Evolutionary conservation across 1,140 invertebrate species (phyloP).

Genomic region (Thrips palmi): DNA sequence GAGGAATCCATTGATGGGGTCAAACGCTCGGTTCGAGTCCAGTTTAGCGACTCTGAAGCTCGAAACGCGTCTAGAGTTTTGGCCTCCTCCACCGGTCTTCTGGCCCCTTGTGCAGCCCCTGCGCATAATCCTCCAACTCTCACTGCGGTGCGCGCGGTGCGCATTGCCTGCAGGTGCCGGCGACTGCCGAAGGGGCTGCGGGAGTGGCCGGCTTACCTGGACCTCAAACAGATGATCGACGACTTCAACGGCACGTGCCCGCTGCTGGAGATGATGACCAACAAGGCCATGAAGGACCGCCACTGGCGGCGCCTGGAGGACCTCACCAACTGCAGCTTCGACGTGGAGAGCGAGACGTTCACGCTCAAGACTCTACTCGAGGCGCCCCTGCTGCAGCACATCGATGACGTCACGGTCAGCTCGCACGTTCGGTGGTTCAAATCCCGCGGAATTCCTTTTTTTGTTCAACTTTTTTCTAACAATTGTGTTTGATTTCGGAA

Average conservation of each 20-base stretch:
- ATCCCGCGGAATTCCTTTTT: no score
- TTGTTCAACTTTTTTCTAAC: slow-evolving; percentile 1
- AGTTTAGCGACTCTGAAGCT: no score
- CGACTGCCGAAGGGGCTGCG: slow-evolving; percentile 66
- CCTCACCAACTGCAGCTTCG: slow-evolving; percentile 49
- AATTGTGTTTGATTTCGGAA: slow-evolving; percentile 1
- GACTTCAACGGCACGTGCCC: slow-evolving; percentile 81
- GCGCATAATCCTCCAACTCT: no score
- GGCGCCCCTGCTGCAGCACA: slow-evolving; percentile 60
- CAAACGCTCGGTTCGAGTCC: no score
- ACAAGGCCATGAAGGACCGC: slow-evolving; percentile 73
- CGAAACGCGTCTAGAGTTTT: no score
- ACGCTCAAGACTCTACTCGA: slow-evolving; percentile 64
- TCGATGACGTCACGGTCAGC: slow-evolving; percentile 75
- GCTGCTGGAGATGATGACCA: slow-evolving; percentile 71
- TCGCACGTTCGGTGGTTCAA: no score
- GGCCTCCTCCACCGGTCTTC: no score
- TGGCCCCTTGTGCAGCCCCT: no score
- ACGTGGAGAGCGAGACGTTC: slow-evolving; percentile 60
- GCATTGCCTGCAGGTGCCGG: slow-evolving; percentile 36
- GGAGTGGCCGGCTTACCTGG: slow-evolving; percentile 74
- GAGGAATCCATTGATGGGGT: no score
- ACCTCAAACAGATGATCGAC: slow-evolving; percentile 74
- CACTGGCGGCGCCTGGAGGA: slow-evolving; percentile 68
- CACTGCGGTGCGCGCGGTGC: no score